phyloP scores from a whole-genome alignment of 2,797 vertebrate species.

The Micrastur ruficollis region DNA sequence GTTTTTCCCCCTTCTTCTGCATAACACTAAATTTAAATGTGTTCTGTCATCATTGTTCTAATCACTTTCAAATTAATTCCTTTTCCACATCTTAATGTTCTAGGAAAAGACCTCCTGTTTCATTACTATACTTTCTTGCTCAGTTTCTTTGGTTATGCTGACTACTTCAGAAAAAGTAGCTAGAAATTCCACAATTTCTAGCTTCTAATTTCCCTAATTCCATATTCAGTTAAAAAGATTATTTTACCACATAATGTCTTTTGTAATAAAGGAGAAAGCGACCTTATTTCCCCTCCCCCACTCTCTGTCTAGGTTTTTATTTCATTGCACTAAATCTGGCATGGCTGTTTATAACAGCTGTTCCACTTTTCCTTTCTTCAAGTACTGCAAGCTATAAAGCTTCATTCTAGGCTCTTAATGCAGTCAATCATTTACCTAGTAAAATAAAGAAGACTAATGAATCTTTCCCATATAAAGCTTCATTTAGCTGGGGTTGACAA shows the following conservation, averaged over 20 bases:
- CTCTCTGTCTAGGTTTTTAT: slow-evolving; percentile 18
- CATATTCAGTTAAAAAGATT: background rate
- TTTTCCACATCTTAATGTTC: background rate
- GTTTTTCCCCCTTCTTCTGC: background rate
- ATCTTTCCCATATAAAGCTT: slow-evolving; percentile 14
- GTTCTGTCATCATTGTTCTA: background rate
- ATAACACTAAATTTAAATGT: background rate
- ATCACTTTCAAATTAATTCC: background rate
- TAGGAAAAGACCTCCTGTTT: background rate
- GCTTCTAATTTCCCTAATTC: background rate
- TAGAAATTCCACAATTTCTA: background rate
- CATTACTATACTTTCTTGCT: background rate
- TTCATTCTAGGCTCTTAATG: slow-evolving; percentile 10
- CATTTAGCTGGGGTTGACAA: background rate
- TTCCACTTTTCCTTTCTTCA: slow-evolving; percentile 17
- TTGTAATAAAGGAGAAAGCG: background rate
- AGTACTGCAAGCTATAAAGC: slow-evolving; percentile 40
- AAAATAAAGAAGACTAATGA: slow-evolving; percentile 49
- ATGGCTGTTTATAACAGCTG: slow-evolving; percentile 42
- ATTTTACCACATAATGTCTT: background rate
- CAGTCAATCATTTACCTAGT: slow-evolving; percentile 45
- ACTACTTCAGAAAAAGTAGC: background rate
- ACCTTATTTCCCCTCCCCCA: background rate
- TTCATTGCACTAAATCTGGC: slow-evolving; percentile 38
- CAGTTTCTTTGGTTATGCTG: background rate